phyloP scores from a whole-genome alignment of 2,797 vertebrate species.

The Crocidura indochinensis region DNA sequence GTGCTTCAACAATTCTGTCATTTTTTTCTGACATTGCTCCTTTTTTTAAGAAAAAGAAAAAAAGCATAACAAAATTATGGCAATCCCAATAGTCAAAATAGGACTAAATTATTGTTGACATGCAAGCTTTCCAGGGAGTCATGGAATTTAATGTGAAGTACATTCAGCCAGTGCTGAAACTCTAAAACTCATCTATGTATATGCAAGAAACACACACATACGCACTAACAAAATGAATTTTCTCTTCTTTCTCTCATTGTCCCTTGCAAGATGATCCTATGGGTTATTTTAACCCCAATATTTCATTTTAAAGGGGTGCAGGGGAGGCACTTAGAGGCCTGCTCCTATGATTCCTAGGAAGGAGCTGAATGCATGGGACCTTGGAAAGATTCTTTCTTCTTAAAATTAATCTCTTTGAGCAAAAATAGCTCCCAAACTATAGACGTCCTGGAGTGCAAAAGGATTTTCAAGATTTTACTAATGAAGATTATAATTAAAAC shows the following conservation, averaged over 20 bases:
- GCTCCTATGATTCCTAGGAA: not conserved
- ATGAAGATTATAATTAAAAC: slow-evolving; percentile 82
- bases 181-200: not conserved
- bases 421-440: not conserved
- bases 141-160: not conserved
- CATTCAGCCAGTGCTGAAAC: not conserved
- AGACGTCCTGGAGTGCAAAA: not conserved
- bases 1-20: slow-evolving; percentile 22
- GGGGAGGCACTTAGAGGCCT: not conserved
- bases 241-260: not conserved
- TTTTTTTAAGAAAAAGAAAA: not conserved
- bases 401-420: not conserved
- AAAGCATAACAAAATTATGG: slow-evolving; percentile 34
- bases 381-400: slow-evolving; percentile 46
- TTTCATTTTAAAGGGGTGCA: not conserved
- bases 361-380: not conserved
- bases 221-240: not conserved
- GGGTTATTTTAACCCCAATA: not conserved
- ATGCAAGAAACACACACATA: not conserved
- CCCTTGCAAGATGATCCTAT: slow-evolving; percentile 1
- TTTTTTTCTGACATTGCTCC: slow-evolving; percentile 28
- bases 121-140: slow-evolving; percentile 19
- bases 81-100: not conserved
- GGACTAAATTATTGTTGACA: slow-evolving; percentile 31
- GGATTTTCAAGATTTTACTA: slow-evolving; percentile 60